Conservation (phyloP, 1,140 invertebrate genomes). For the Penaeus indicus region DNA sequence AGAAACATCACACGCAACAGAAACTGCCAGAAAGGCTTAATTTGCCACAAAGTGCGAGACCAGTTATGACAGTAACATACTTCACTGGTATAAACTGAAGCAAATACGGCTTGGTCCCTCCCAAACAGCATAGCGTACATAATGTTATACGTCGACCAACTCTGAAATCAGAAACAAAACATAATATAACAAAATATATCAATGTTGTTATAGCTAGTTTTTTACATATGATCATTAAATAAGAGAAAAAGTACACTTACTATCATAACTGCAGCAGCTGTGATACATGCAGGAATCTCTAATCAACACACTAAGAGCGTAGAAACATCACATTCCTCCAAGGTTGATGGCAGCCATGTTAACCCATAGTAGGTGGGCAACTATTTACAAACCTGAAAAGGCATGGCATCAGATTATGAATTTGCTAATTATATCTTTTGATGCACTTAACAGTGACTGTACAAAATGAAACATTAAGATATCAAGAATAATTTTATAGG, state of each 20-base stretch:
- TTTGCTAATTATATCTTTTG: too few relatives aligned
- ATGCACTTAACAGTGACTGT: too few relatives aligned
- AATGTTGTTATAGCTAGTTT: neutral
- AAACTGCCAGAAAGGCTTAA: constrained; percentile 70
- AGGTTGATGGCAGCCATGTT: constrained; percentile 79
- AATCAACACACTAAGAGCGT: constrained; percentile 63
- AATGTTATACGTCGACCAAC: constrained; percentile 60
- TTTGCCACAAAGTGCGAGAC: constrained; percentile 70
- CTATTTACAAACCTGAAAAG: constrained; percentile 75
- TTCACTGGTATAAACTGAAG: constrained; percentile 47
- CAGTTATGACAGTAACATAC: constrained; percentile 35
- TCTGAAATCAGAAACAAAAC: constrained; percentile 32
- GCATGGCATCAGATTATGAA: neutral
- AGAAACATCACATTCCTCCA: constrained; percentile 60
- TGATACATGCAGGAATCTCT: constrained; percentile 56
- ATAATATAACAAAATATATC: neutral
- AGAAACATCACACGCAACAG: too few relatives aligned
- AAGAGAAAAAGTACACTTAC: constrained; percentile 15
- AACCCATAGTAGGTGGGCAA: constrained; percentile 83
- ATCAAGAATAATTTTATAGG: too few relatives aligned
- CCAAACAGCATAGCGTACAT: constrained; percentile 56
- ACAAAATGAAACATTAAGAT: too few relatives aligned
- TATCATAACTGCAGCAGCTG: constrained; percentile 48
- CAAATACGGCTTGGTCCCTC: constrained; percentile 53
- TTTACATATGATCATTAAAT: neutral